Base-by-base conservation (phyloP, 2,888 invertebrate genomes). In the Marasmarcha lunaedactyla region DNA sequence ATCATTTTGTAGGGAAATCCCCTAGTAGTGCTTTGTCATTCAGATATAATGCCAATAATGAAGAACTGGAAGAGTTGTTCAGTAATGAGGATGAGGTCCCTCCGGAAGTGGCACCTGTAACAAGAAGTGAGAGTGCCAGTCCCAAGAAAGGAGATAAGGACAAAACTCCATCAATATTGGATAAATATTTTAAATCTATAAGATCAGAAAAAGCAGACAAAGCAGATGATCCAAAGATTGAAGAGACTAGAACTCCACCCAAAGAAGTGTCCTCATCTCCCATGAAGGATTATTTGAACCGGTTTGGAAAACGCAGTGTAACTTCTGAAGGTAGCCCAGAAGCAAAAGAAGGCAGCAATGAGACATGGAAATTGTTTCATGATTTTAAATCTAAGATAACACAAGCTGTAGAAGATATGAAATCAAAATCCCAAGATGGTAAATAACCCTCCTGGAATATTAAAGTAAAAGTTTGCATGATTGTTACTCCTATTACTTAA, bases 341-440 rank as follows among this genome's bases (percentile, higher is more conserved):
- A 35, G 57, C 60, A 1, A 83, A 77, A 44, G 79, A 79, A 46
- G 54, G 59, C 7, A 52, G 48, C 15, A 86, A 87, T 45, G 90
- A 90, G 66, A 87, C 89, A 4, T 91, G 91, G 91, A 88, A 88
- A 54, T 85, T 90, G 57, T 87, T 91, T 47, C 87, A 88, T 45
- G 90, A 90, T 48, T 87, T 91, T 41, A 89, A 85, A 63, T 90
- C 89, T 37, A 90, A 91, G 71, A 88, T 92, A 45, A 88, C 90
- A 30, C 91, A 91, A 60, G 91, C 90, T 27, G 90, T 92, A 36
- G 91, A 92, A 59, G 91, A 91, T 45, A 91, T 90, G 72, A 81
- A 91, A 42, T 89, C 88, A 7, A 88, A 88, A 41, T 90, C 90
- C 50, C 77, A 68, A 45, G 88, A 89, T 50, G 86, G 85, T 69